These are phyloP conservation scores for Scotopteryx bipunctaria DNA, from an alignment of 2,888 invertebrate genomes.

Conservation along the genomic window DNA sequence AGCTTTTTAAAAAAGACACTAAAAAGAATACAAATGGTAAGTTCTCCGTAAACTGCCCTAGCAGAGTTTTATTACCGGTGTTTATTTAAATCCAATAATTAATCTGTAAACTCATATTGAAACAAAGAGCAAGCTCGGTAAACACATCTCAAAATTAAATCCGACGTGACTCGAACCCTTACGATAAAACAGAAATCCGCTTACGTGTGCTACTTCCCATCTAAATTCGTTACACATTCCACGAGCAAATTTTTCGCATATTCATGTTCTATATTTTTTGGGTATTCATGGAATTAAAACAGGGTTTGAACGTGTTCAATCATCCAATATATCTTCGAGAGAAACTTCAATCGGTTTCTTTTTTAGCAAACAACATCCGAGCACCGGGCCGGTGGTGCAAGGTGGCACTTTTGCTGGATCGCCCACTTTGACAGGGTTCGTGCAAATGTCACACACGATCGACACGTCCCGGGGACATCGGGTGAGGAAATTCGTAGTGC, in stretches of 20 bases:
- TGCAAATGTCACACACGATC: constrained; percentile 58
- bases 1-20: background rate
- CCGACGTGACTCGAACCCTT: constrained; percentile 33
- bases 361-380: constrained; percentile 47
- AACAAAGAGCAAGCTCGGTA: constrained; percentile 30
- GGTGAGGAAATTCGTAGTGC: constrained; percentile 66
- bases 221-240: constrained; percentile 39
- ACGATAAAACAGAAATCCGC: constrained; percentile 44
- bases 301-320: constrained; percentile 41
- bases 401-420: constrained; percentile 66
- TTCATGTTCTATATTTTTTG: constrained; percentile 10
- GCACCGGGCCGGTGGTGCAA: constrained; percentile 39
- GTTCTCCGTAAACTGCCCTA: background rate
- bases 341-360: constrained; percentile 65
- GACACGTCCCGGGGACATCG: constrained; percentile 66
- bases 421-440: constrained; percentile 49
- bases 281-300: constrained; percentile 13
- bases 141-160: constrained; percentile 35
- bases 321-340: constrained; percentile 63
- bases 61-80: background rate
- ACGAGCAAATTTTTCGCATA: constrained; percentile 36
- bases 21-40: background rate
- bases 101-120: constrained; percentile 15
- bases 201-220: constrained; percentile 44
- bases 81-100: constrained; percentile 9